Conservation (phyloP, 2,888 invertebrate genomes). For the Endomychus coccineus region DNA sequence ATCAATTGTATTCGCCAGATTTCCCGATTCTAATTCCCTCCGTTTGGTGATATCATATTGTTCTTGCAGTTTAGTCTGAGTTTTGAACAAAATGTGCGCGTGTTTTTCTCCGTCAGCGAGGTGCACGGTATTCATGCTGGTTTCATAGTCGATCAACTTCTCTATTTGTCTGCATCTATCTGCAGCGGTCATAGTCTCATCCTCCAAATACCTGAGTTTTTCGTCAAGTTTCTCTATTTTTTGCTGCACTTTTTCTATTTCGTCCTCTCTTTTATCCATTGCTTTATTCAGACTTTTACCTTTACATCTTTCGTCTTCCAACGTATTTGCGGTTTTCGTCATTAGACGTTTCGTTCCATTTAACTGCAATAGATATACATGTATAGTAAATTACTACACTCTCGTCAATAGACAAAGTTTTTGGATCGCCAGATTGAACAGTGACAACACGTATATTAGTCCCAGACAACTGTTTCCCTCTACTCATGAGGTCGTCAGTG, state of each 20-base stretch:
- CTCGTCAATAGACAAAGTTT: too few relatives aligned
- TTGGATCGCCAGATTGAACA: too few relatives aligned
- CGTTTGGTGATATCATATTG: constrained; percentile 47
- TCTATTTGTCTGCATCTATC: constrained; percentile 55
- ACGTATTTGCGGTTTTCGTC: constrained; percentile 39
- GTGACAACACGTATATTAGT: too few relatives aligned
- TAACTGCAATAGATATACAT: constrained; percentile 6
- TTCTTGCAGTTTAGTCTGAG: constrained; percentile 45
- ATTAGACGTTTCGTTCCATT: constrained; percentile 44
- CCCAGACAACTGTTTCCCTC: too few relatives aligned
- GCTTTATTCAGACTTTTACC: constrained; percentile 28
- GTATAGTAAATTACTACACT: not conserved
- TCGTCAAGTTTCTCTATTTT: constrained; percentile 40
- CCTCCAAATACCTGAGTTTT: constrained; percentile 47
- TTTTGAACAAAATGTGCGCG: constrained; percentile 47
- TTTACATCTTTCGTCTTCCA: constrained; percentile 35
- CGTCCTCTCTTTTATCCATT: constrained; percentile 25
- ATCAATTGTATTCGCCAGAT: constrained; percentile 42
- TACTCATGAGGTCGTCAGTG: too few relatives aligned
- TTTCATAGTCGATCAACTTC: constrained; percentile 53
- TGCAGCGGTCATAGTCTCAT: constrained; percentile 49
- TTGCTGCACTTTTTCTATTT: constrained; percentile 23
- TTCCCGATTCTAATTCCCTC: constrained; percentile 50
- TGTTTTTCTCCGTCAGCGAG: constrained; percentile 46
- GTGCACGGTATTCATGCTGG: constrained; percentile 46